A percentile compares a stretch with the other conserved stretches of the same genome.
Conservation (phyloP, 1,140 invertebrate genomes). For the Conus ventricosus region DNA sequence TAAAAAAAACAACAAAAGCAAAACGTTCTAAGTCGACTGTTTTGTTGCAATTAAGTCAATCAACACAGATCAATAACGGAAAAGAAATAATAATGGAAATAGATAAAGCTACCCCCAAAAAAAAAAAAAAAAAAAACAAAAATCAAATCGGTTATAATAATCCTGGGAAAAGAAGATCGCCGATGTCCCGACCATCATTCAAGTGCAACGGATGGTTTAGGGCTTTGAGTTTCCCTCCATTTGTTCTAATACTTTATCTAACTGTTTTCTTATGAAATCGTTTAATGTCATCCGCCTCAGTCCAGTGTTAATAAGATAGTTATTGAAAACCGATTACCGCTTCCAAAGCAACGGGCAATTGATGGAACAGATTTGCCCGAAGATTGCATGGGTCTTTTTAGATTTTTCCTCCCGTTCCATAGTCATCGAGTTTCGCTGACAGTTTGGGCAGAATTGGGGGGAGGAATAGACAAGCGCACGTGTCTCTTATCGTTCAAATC, state of each 20-base stretch:
- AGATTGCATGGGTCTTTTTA: neutral
- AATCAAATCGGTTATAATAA: no score
- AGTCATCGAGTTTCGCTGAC: neutral
- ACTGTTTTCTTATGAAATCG: neutral
- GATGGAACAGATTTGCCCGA: neutral
- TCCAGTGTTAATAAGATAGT: neutral
- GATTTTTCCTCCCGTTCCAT: neutral
- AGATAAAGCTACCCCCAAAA: no score
- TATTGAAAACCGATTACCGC: neutral
- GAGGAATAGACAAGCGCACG: neutral
- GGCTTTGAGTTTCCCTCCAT: neutral
- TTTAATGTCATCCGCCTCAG: neutral
- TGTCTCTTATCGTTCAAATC: neutral
- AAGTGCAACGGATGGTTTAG: neutral
- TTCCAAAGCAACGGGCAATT: neutral
- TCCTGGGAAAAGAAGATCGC: neutral
- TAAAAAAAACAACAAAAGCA: no score
- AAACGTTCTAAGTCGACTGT: no score
- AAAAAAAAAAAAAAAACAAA: no score
- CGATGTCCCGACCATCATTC: neutral
- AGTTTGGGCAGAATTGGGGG: neutral
- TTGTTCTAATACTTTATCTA: neutral
- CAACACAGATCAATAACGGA: no score
- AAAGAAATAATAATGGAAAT: no score
- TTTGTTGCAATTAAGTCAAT: no score